Base-by-base conservation (phyloP, 1,140 invertebrate species). In the Bemisia tabaci region DNA sequence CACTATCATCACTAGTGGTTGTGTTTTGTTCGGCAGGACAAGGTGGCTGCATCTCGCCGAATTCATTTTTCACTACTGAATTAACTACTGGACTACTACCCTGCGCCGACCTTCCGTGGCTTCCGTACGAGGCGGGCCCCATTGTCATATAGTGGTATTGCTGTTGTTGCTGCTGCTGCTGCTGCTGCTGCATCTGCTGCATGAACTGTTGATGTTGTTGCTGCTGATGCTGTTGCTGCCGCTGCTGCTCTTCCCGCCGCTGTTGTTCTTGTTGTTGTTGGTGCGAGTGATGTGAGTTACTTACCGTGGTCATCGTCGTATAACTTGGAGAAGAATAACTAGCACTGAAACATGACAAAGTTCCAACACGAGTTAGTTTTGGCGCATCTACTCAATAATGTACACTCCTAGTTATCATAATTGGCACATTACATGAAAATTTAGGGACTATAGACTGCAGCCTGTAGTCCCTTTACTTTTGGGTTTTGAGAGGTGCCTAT, bases 1-100 rank as follows among this genome's bases (percentile, higher is more conserved):
- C 90, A 73, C 89, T 92, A 72, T 92, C 90, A 75, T 93, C 91
- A 77, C 89, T 91, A 12, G 89, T 91, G 26, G 87, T 84, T 27
- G 80, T 84, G 64, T 80, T 74, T n/a, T 66, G 81, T 70, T 83
- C 83, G 62, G 82, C 84, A 1, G 33, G 33, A 48, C 33, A 48
- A 48, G 33, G 33, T 17, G 33, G 33, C 33, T 48, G 5, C 33
- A 48, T 48, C 33, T 48, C 33, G 33, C 33, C 33, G 17, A 48
- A 48, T 48, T 48, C 33, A 48, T 48, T 48, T 9, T 48, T 48
- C 33, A 48, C 33, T 48, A 48, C 33, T 79, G 81, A 39, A 81
- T 76, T n/a, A 73, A 75, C 25, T 79, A 81, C 17, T 79, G 82
- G 80, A 81, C 22, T 81, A 81, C 69, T 81, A 82, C 33, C 79